Evolutionary conservation across 2,888 invertebrate species (phyloP).

Genomic region (Thera obeliscata): DNA sequence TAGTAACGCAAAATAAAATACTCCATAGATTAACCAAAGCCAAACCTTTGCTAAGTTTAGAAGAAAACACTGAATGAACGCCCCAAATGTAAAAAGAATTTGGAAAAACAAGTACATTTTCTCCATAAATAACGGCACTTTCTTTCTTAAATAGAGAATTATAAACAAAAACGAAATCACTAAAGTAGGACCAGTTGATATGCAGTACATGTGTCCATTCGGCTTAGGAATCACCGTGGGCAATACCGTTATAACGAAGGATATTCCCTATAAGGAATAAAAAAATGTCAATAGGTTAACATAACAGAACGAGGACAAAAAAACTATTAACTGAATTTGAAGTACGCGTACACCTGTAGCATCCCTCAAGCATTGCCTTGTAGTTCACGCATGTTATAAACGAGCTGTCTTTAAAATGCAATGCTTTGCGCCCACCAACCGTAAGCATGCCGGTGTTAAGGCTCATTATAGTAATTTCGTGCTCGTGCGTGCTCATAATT

Average conservation of each 20-base stretch:
- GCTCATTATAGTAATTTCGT: no score
- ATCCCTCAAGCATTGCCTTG: no score
- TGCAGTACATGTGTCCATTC: conserved; percentile 79
- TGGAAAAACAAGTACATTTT: conserved; percentile 81
- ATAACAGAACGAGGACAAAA: background rate
- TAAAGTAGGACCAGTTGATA: conserved; percentile 75
- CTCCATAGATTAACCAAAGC: conserved; percentile 75
- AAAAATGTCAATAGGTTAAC: conserved; percentile 31
- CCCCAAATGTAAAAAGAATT: conserved; percentile 79
- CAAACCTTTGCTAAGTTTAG: conserved; percentile 70
- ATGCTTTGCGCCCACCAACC: no score
- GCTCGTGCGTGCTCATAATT: no score
- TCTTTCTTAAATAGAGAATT: conserved; percentile 70
- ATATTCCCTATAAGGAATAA: conserved; percentile 68
- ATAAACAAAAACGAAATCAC: conserved; percentile 74
- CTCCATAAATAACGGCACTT: conserved; percentile 78
- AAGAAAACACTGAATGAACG: conserved; percentile 77
- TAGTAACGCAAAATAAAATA: conserved; percentile 71
- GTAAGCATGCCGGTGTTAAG: no score
- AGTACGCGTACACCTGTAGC: no score
- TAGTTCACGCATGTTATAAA: no score
- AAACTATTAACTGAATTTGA: no score
- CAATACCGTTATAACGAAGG: conserved; percentile 64
- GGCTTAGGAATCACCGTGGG: conserved; percentile 65
- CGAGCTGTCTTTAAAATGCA: no score